Evolutionary conservation across 2,797 vertebrate genomes (phyloP).

Genomic region (Anolis apletophallus): DNA sequence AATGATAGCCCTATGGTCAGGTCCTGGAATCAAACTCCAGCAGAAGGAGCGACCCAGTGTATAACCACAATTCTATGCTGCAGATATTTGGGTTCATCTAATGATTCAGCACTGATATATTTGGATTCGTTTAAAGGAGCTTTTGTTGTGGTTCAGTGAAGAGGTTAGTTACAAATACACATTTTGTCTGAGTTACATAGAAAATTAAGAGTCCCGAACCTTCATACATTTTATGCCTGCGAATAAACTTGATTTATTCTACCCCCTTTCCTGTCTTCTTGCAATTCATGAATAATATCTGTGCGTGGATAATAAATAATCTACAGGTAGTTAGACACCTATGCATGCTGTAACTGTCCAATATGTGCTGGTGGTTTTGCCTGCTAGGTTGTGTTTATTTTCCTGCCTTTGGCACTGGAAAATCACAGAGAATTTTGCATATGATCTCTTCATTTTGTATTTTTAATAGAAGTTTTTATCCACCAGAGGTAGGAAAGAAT

Average conservation of each 20-base stretch:
- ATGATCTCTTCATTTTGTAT: slow-evolving; percentile 60
- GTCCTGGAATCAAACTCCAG: too few relatives aligned
- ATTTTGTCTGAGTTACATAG: slow-evolving; percentile 22
- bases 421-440: slow-evolving; percentile 62
- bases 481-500: slow-evolving; percentile 51
- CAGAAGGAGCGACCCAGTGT: too few relatives aligned
- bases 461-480: slow-evolving; percentile 46
- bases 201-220: slow-evolving; percentile 28
- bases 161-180: slow-evolving; percentile 43
- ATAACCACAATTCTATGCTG: slow-evolving; percentile 17
- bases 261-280: slow-evolving; percentile 57
- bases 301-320: slow-evolving; percentile 56
- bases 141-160: slow-evolving; percentile 39
- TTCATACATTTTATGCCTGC: slow-evolving; percentile 28
- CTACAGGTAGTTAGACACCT: slow-evolving; percentile 22
- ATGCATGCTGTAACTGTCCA: slow-evolving; percentile 32
- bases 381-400: slow-evolving; percentile 48
- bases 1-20: too few relatives aligned
- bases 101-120: slow-evolving; percentile 25
- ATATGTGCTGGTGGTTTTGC: slow-evolving; percentile 25
- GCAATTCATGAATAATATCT: slow-evolving; percentile 61
- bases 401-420: slow-evolving; percentile 50
- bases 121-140: slow-evolving; percentile 44
- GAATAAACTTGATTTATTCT: slow-evolving; percentile 61
- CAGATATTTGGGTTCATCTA: slow-evolving; percentile 36